Conservation (phyloP, 2,888 invertebrate genomes). For the Tholera decimalis region DNA sequence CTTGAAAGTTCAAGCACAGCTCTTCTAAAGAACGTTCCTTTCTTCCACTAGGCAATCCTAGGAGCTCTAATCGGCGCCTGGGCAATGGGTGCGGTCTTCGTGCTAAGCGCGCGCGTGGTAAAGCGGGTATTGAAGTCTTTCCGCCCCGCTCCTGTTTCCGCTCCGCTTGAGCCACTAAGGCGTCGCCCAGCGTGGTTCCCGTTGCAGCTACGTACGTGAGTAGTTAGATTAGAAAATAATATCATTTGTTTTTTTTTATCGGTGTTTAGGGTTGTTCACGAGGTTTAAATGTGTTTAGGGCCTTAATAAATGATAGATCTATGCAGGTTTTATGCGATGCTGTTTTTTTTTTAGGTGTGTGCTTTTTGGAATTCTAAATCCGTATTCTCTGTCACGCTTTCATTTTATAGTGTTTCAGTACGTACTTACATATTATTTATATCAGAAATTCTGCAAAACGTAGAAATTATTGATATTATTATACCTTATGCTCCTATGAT, state of each 20-base stretch:
- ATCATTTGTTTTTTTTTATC: neutral
- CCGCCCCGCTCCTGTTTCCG: conserved; percentile 78
- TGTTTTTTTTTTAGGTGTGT: neutral
- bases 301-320: neutral
- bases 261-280: conserved; percentile 16
- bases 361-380: no score
- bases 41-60: conserved; percentile 75
- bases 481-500: no score
- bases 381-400: neutral
- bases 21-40: no score
- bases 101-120: conserved; percentile 75
- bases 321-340: neutral
- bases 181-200: conserved; percentile 83
- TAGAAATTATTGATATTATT: no score
- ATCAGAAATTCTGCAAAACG: no score
- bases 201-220: conserved; percentile 79
- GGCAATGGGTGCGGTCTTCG: conserved; percentile 75
- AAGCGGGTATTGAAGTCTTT: conserved; percentile 81
- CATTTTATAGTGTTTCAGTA: no score
- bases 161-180: conserved; percentile 77
- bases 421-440: no score
- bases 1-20: no score
- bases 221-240: conserved; percentile 60
- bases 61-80: conserved; percentile 79
- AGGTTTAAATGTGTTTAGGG: neutral